phyloP scores from a whole-genome alignment of 1,140 invertebrate genomes.

The Drosophila nigromelanica region DNA sequence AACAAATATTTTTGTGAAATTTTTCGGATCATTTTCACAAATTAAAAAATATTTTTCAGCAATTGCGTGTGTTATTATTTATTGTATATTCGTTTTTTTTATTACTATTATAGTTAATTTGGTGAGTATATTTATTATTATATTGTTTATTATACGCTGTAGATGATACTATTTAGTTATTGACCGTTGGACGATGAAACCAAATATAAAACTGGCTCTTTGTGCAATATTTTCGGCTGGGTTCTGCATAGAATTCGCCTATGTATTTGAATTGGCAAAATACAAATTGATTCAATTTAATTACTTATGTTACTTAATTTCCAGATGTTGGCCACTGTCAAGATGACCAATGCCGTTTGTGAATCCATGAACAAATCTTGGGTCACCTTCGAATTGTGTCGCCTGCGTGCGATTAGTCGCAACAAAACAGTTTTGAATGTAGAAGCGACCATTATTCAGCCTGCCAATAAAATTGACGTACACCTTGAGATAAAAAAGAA shows the following conservation, averaged over 20 bases:
- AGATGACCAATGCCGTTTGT: conserved; percentile 38
- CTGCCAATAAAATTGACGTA: neutral
- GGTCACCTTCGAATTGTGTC: conserved; percentile 12
- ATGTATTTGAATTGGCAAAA: neutral
- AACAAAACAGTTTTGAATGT: conserved; percentile 19
- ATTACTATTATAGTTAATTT: too few species aligned
- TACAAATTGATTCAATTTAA: too few species aligned
- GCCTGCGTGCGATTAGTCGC: conserved; percentile 22
- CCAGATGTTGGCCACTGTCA: conserved; percentile 7
- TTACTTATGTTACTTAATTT: neutral
- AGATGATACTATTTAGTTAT: too few species aligned
- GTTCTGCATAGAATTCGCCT: neutral
- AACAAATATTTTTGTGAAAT: too few species aligned
- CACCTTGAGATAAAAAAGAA: conserved; percentile 1
- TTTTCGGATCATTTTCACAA: too few species aligned
- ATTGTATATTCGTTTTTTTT: too few species aligned
- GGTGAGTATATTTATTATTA: too few species aligned
- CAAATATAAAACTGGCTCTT: neutral
- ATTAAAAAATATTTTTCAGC: too few species aligned
- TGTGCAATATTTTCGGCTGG: neutral
- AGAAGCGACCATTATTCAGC: neutral
- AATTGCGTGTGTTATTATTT: too few species aligned
- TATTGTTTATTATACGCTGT: too few species aligned
- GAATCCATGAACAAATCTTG: conserved; percentile 31
- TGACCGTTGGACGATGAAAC: neutral